Percentiles rank a stretch among this genome's conserved stretches.
phyloP scores from a whole-genome alignment of 2,888 invertebrate genomes.

The Mechanitis messenoides region DNA sequence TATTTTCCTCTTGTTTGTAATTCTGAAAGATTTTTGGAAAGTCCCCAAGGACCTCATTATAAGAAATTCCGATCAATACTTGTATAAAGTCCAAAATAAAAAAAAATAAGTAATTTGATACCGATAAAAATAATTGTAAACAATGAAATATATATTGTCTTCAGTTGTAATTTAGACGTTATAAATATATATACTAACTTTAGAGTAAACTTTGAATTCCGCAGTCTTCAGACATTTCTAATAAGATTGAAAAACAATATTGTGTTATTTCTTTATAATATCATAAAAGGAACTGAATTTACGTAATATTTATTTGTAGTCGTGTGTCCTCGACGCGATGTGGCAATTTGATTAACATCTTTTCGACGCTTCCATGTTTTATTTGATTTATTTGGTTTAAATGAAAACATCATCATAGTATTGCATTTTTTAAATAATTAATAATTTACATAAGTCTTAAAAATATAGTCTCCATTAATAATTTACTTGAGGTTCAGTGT shows the following conservation, averaged over 20 bases:
- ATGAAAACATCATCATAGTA: conserved; percentile 2
- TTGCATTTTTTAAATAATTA: neutral
- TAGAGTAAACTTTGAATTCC: conserved; percentile 24
- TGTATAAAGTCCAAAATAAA: too few relatives aligned
- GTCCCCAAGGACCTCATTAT: too few relatives aligned
- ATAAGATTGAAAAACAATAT: conserved; percentile 20
- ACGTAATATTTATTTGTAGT: conserved; percentile 52
- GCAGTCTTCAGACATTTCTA: conserved; percentile 28
- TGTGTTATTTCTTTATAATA: conserved; percentile 33
- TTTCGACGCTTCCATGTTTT: conserved; percentile 41
- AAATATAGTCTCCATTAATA: too few relatives aligned
- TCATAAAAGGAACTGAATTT: conserved; percentile 52
- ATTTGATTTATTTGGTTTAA: conserved; percentile 16
- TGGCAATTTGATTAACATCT: conserved; percentile 62
- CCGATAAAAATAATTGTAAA: too few relatives aligned
- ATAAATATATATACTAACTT: conserved; percentile 21
- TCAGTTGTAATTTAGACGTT: neutral
- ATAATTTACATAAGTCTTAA: neutral
- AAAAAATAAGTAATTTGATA: too few relatives aligned
- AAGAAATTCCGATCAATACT: too few relatives aligned
- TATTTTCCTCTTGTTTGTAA: too few relatives aligned
- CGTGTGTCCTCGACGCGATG: conserved; percentile 48
- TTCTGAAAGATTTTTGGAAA: too few relatives aligned
- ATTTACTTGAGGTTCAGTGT: too few relatives aligned
- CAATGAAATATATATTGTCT: neutral